Percentiles rank a stretch among this genome's conserved stretches.
phyloP scores from a whole-genome alignment of 2,888 invertebrate species.

The Stratiomys singularior region DNA sequence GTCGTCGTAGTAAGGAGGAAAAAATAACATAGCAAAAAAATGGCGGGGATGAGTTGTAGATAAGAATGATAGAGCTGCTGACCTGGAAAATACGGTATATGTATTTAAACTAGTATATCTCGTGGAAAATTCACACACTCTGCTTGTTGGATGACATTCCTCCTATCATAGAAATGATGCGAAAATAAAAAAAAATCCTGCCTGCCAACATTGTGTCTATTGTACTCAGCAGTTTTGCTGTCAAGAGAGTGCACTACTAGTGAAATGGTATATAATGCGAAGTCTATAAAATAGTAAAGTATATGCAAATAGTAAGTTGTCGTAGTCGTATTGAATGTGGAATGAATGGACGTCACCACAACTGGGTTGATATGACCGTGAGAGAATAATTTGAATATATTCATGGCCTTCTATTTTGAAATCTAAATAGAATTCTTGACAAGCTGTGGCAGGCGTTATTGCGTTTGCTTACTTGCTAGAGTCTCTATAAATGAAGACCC shows the following conservation, averaged over 20 bases:
- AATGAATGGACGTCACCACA: neutral
- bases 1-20: too few species aligned
- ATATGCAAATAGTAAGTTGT: neutral
- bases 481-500: neutral
- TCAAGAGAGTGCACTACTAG: neutral
- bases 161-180: neutral
- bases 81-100: neutral
- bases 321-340: neutral
- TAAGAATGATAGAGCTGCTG: neutral
- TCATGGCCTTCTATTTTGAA: neutral
- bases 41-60: neutral
- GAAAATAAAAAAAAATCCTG: neutral
- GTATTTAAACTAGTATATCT: neutral
- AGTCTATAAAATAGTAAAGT: neutral
- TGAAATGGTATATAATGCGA: neutral
- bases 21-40: too few species aligned
- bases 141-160: neutral
- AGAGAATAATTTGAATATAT: constrained; percentile 14
- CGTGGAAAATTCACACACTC: neutral
- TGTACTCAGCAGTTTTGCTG: neutral
- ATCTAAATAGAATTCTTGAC: neutral
- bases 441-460: neutral
- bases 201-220: neutral
- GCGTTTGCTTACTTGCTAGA: neutral
- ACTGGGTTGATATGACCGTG: constrained; percentile 8